phyloP scores from a whole-genome alignment of 2,888 invertebrate species.

The Diarsia dahlii region DNA sequence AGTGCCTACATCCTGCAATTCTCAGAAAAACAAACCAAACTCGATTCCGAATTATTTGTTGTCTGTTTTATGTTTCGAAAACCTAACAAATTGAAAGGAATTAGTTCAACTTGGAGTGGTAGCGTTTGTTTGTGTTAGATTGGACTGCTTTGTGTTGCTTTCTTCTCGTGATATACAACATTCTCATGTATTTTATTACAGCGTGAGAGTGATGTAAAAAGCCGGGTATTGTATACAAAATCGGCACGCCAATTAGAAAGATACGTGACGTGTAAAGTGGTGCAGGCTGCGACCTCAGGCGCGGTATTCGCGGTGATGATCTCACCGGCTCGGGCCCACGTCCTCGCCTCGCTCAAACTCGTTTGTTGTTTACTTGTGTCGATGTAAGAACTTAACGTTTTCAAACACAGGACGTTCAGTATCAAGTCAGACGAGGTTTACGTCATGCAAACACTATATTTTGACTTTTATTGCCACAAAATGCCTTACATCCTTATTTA shows the following conservation, averaged over 20 bases:
- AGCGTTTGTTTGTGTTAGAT: constrained; percentile 40
- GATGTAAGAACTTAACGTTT: constrained; percentile 84
- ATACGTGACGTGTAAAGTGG: constrained; percentile 85
- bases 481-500: constrained; percentile 52
- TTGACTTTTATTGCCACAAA: constrained; percentile 59
- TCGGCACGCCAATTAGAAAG: constrained; percentile 86
- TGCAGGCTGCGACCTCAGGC: constrained; percentile 87
- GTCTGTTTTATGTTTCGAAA: constrained; percentile 16
- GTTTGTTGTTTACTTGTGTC: constrained; percentile 89
- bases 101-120: constrained; percentile 6
- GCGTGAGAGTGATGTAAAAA: constrained; percentile 78
- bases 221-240: constrained; percentile 81
- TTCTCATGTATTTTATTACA: constrained; percentile 70
- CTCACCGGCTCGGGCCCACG: constrained; percentile 87
- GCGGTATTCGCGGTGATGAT: constrained; percentile 87
- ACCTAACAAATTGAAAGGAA: constrained; percentile 8
- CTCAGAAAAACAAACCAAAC: constrained; percentile 34
- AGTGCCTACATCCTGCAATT: constrained; percentile 37
- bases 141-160: constrained; percentile 61
- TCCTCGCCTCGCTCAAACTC: constrained; percentile 87
- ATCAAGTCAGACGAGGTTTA: constrained; percentile 77
- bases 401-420: constrained; percentile 82
- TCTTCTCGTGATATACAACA: constrained; percentile 64
- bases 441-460: constrained; percentile 77
- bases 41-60: constrained; percentile 10